Evolutionary conservation across 2,888 invertebrate species (phyloP).

Genomic region (Adela reaumurella): DNA sequence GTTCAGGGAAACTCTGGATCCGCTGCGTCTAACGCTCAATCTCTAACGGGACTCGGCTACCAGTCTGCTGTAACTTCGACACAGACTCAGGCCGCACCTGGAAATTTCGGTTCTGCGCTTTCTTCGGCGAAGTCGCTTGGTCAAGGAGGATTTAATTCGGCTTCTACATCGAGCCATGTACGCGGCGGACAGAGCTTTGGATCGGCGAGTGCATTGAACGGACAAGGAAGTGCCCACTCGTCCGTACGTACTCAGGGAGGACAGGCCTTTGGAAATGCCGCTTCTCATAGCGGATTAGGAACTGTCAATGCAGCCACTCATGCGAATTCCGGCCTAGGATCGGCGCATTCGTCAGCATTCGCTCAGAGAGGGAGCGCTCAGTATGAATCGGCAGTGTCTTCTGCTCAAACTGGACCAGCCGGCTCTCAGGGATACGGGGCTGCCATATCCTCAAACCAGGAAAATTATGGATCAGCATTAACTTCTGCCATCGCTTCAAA

Average conservation of each 20-base stretch:
- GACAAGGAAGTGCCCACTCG: not conserved
- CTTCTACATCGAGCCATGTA: not conserved
- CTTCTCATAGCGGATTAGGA: slow-evolving; percentile 15
- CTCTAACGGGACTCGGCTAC: slow-evolving; percentile 16
- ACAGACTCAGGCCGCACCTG: slow-evolving; percentile 17
- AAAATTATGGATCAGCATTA: too few species aligned
- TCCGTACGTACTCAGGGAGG: not conserved
- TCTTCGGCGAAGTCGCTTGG: slow-evolving; percentile 14
- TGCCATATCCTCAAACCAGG: too few species aligned
- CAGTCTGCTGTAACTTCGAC: slow-evolving; percentile 21
- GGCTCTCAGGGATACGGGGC: too few species aligned
- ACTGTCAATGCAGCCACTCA: slow-evolving; percentile 8
- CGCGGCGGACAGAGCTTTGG: not conserved
- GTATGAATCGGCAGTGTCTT: too few species aligned
- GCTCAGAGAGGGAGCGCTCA: too few species aligned
- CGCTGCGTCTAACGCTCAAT: slow-evolving; percentile 18
- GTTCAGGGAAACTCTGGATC: slow-evolving; percentile 16
- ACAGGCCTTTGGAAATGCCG: not conserved
- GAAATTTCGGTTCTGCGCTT: slow-evolving; percentile 18
- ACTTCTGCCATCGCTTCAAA: too few species aligned
- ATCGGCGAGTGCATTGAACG: not conserved
- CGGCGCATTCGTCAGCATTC: too few species aligned
- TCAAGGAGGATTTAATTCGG: not conserved
- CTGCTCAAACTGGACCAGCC: too few species aligned
- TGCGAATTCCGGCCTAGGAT: not conserved